Conservation (phyloP, 2,888 invertebrate species). For the Melinaea menophilus region DNA sequence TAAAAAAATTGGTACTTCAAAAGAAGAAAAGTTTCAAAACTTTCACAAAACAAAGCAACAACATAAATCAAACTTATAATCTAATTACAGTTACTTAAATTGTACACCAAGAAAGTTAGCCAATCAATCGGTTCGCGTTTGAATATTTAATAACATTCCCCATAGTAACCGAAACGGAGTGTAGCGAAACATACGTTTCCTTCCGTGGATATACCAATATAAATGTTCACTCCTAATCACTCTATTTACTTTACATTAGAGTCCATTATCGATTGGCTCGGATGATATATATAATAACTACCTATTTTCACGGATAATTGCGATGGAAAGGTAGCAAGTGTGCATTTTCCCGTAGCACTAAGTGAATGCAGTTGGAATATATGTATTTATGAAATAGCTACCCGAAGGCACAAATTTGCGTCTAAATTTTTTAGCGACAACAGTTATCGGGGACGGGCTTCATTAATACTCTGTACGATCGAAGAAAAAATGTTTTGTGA, state of each 20-base stretch:
- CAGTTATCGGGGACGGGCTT: slow-evolving; percentile 7
- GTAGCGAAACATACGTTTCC: slow-evolving; percentile 18
- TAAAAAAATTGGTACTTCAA: too few relatives aligned
- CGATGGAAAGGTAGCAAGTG: slow-evolving; percentile 37
- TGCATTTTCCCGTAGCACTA: slow-evolving; percentile 36
- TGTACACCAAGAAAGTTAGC: slow-evolving; percentile 8
- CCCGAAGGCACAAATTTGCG: slow-evolving; percentile 32
- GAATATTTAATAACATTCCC: slow-evolving; percentile 5
- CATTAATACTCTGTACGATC: slow-evolving; percentile 2
- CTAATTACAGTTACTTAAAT: slow-evolving; percentile 6
- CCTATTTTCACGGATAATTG: slow-evolving; percentile 39
- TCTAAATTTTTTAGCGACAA: slow-evolving; percentile 35
- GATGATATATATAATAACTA: slow-evolving; percentile 21
- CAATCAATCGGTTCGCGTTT: slow-evolving; percentile 7
- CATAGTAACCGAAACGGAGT: slow-evolving; percentile 9
- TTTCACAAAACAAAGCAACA: slow-evolving; percentile 3
- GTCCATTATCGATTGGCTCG: slow-evolving; percentile 9
- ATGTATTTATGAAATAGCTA: slow-evolving; percentile 27
- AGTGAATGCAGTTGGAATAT: slow-evolving; percentile 25
- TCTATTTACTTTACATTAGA: neutral
- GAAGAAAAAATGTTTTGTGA: neutral
- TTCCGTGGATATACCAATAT: slow-evolving; percentile 13
- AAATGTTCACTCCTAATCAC: neutral
- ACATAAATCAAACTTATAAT: slow-evolving; percentile 3
- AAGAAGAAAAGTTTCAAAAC: neutral